Percentiles rank a stretch among this genome's conserved stretches.
These are phyloP conservation scores for Corythornis vintsioides DNA, from an alignment of 2,113 vertebrate species.

Conservation along the genomic window DNA sequence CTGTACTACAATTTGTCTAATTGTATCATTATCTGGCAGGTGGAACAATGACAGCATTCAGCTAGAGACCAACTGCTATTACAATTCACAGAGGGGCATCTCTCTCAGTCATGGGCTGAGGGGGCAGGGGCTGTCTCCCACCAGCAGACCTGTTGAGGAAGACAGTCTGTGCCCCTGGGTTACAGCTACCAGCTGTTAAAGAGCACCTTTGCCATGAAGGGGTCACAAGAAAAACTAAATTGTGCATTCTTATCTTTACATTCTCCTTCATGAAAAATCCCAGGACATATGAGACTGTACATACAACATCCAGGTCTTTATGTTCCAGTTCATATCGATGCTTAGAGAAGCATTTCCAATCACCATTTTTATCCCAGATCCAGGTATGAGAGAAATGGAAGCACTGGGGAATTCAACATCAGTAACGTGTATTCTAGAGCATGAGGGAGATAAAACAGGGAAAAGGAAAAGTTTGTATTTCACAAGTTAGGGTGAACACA, in stretches of 20 bases:
- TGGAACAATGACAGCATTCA: background rate
- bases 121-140: background rate
- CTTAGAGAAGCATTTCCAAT: conserved; percentile 68
- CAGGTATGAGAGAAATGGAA: conserved; percentile 68
- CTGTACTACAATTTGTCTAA: background rate
- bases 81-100: background rate
- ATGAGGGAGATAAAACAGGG: background rate
- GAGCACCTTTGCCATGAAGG: background rate
- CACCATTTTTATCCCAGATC: conserved; percentile 61
- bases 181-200: background rate
- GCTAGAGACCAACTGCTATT: background rate
- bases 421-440: conserved; percentile 67
- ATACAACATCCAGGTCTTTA: conserved; percentile 74
- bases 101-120: background rate
- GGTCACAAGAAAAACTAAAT: background rate
- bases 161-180: background rate
- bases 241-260: background rate
- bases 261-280: background rate
- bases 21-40: background rate
- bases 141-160: background rate
- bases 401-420: conserved; percentile 70
- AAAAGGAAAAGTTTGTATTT: background rate
- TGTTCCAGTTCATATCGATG: conserved; percentile 59
- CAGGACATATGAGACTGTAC: background rate
- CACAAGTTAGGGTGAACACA: background rate